A percentile compares a stretch with the other conserved stretches of the same genome.
phyloP scores from a whole-genome alignment of 2,888 invertebrate species.

The Pachycephus smyrnensis region DNA sequence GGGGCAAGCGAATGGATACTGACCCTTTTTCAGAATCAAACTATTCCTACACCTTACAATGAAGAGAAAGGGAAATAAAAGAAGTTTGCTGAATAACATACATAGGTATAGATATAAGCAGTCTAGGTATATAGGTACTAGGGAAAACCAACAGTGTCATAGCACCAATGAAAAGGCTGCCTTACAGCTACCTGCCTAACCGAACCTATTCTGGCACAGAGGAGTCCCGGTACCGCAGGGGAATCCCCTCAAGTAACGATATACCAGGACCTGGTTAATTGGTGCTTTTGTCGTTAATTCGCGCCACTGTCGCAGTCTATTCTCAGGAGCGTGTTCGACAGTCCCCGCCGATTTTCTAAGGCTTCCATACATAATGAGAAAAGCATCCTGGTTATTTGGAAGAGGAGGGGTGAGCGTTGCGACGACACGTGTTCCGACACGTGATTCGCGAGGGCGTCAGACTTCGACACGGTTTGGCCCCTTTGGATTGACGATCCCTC shows the following conservation, averaged over 20 bases:
- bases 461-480: slow-evolving; percentile 53
- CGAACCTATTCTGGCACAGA: background rate
- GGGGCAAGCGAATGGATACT: background rate
- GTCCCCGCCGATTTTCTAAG: slow-evolving; percentile 57
- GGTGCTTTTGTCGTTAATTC: slow-evolving; percentile 47
- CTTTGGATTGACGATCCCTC: slow-evolving; percentile 16
- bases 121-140: background rate
- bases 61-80: slow-evolving; percentile 29
- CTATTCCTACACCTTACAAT: slow-evolving; percentile 5
- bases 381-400: slow-evolving; percentile 32
- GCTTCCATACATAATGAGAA: slow-evolving; percentile 53
- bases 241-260: background rate
- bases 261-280: slow-evolving; percentile 38
- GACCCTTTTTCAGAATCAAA: slow-evolving; percentile 6
- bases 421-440: slow-evolving; percentile 62
- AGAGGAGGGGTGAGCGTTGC: slow-evolving; percentile 36
- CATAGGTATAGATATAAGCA: background rate
- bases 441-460: slow-evolving; percentile 61
- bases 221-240: background rate
- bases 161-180: background rate
- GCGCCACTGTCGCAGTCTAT: slow-evolving; percentile 33
- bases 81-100: background rate
- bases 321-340: slow-evolving; percentile 38
- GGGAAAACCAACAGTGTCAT: background rate
- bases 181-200: background rate